Evolutionary conservation across 2,797 vertebrate species (phyloP), one percentile per base, ranked within the genome.

Genomic region (Tragopan temminckii): DNA sequence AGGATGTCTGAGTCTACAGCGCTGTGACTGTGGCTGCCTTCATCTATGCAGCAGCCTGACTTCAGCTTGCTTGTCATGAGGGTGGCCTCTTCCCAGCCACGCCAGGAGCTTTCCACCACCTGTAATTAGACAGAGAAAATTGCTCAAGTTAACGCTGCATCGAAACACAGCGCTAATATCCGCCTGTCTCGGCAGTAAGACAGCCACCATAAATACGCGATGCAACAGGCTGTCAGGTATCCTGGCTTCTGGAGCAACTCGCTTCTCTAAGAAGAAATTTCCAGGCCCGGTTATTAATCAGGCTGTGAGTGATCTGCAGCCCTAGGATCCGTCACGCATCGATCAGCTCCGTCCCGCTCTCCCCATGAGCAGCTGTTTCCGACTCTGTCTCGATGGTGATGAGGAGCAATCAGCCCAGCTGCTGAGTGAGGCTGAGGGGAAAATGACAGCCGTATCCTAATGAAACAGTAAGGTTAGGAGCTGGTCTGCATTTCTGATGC

Each of bases 181-280:
- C 94, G 82, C 94, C 80, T 36, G 67, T 64, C 88, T 75, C 80
- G 82, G 90, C 91, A 74, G 46, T 23, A 4, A 61, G 82, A 36
- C 89, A 82, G 82, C 70, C 89, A 35, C 71, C 74, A 43, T 85
- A 71, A 89, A 74, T 76, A 85, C 4, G 5, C 13, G 1, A 1
- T 69, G 87, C 90, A 91, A 76, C 77, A 88, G 92, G 57, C 94
- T 94, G 91, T 74, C 89, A 90, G 2, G 84, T 71, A 85, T 13
- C 24, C 61, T 81, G 80, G 43, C 53, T 81, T n/a, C 71, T 75
- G 64, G 74, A 62, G 40, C 46, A 62, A 42, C 71, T 74, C 7
- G 35, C 89, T 84, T 48, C 81, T 88, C 74, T 52, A 77, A 80
- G 80, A 40, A 62, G 45, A 38, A 40, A 13, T 43, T 74, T 25